phyloP scores from a whole-genome alignment of 2,113 vertebrate genomes.

The Ploceus nigricollis region DNA sequence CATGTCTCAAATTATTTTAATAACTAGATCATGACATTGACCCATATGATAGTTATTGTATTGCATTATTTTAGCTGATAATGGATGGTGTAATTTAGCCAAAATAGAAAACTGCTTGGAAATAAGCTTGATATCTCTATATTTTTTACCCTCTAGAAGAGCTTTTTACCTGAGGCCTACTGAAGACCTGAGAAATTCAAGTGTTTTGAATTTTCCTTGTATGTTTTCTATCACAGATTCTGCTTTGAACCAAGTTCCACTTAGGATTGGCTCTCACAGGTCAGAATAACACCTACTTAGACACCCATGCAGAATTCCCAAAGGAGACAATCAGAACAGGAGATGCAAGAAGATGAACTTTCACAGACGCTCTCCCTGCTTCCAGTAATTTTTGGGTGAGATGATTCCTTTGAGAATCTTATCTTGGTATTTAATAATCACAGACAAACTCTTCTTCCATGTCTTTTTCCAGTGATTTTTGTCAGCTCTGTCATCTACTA shows the following conservation, averaged over 20 bases:
- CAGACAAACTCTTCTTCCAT: not conserved
- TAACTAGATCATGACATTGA: not conserved
- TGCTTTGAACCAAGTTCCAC: not conserved
- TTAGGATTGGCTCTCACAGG: not conserved
- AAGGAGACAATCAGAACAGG: not conserved
- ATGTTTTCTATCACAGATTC: not conserved
- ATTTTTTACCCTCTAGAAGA: not conserved
- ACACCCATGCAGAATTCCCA: not conserved
- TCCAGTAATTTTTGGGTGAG: not conserved
- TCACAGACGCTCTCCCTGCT: not conserved
- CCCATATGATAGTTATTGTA: not conserved
- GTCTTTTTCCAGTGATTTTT: not conserved
- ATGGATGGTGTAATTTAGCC: not conserved
- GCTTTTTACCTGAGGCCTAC: not conserved
- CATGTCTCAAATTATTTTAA: not conserved
- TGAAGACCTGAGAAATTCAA: not conserved
- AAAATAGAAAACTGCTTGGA: not conserved
- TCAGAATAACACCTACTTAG: not conserved
- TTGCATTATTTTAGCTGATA: not conserved
- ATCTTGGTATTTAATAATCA: not conserved
- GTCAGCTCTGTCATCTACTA: not conserved
- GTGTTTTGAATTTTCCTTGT: not conserved
- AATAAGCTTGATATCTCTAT: not conserved
- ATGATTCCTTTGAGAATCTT: not conserved
- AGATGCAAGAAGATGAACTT: not conserved